phyloP scores from a whole-genome alignment of 2,113 vertebrate species.

The Callocephalon fimbriatum region DNA sequence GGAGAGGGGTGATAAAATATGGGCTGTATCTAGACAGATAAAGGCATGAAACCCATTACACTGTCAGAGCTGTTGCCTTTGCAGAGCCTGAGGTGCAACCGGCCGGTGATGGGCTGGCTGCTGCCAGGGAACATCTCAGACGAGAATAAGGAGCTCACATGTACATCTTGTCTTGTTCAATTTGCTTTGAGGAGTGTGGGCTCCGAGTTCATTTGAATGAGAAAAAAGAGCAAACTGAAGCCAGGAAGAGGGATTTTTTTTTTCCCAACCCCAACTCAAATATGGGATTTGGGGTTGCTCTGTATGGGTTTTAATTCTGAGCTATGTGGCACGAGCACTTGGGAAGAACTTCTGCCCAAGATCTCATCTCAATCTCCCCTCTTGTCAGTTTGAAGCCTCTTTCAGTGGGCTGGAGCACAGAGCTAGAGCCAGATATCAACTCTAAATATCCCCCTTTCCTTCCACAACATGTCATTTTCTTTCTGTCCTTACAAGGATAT shows the following conservation, averaged over 20 bases:
- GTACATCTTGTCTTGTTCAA: background rate
- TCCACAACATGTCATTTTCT: background rate
- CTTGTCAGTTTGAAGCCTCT: background rate
- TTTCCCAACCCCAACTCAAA: background rate
- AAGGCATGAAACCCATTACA: background rate
- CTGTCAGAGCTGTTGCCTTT: background rate
- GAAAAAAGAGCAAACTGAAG: background rate
- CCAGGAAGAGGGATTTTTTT: background rate
- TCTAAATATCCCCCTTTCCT: background rate
- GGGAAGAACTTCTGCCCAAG: background rate
- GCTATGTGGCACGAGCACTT: background rate
- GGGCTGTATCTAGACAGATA: background rate
- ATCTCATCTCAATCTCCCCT: background rate
- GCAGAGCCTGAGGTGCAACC: background rate
- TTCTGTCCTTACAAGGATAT: background rate
- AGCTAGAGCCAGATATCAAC: background rate
- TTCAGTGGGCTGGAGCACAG: background rate
- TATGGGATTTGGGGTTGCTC: background rate
- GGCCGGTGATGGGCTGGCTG: accelerated
- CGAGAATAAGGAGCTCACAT: background rate
- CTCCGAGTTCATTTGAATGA: background rate
- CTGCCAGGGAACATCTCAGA: accelerated
- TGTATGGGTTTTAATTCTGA: background rate
- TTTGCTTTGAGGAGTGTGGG: background rate
- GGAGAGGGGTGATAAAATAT: background rate